Evolutionary conservation across 2,797 vertebrate genomes (phyloP).

Genomic region (Onychomys arenicola): DNA sequence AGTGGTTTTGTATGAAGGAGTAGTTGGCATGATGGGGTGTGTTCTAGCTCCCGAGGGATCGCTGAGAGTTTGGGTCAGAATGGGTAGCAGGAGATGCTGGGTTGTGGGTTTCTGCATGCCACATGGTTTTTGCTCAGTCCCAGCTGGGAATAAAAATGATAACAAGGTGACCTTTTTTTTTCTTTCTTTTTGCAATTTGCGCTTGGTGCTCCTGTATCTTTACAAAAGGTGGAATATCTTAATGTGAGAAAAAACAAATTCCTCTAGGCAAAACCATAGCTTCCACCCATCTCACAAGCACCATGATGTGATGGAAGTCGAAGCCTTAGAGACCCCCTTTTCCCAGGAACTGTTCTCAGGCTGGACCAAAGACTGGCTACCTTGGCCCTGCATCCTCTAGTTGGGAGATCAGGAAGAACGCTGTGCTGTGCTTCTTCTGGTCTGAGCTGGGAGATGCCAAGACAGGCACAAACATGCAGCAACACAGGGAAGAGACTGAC

Average conservation of each 20-base stretch:
- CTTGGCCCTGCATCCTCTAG: background rate
- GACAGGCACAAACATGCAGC: background rate
- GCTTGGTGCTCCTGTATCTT: background rate
- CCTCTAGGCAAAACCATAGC: background rate
- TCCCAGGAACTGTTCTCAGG: background rate
- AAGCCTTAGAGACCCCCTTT: background rate
- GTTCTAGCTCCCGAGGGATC: background rate
- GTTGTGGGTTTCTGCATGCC: background rate
- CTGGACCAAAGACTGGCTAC: background rate
- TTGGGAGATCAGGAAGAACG: background rate
- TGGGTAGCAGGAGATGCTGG: background rate
- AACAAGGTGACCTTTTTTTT: background rate
- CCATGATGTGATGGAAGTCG: background rate
- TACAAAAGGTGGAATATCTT: background rate
- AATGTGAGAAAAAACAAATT: background rate
- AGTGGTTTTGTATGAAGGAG: background rate
- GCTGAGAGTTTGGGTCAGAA: background rate
- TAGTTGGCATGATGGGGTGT: background rate
- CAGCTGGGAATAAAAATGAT: background rate
- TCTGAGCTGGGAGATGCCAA: background rate
- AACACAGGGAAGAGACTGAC: background rate
- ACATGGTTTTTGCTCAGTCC: background rate
- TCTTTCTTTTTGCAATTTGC: background rate
- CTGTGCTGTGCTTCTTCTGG: background rate
- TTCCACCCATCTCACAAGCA: background rate